phyloP scores from a whole-genome alignment of 2,797 vertebrate genomes.

The Smutsia gigantea region DNA sequence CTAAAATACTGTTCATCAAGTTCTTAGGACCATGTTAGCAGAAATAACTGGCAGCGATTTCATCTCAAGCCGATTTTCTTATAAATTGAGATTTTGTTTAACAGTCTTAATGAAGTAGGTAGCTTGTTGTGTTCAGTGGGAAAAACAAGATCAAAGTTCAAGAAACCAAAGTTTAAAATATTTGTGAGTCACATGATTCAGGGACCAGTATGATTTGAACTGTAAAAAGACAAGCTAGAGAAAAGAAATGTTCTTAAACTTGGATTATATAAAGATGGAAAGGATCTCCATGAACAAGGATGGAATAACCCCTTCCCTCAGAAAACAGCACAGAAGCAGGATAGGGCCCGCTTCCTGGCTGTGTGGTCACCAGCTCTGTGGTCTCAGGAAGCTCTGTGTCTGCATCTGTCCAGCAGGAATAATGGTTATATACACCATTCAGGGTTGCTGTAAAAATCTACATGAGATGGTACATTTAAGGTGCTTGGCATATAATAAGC shows the following conservation, averaged over 20 bases:
- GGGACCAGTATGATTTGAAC: slow-evolving; percentile 12
- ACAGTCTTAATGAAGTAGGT: slow-evolving; percentile 38
- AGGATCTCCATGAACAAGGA: not conserved
- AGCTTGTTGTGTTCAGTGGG: not conserved
- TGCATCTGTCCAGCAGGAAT: not conserved
- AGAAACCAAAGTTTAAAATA: slow-evolving; percentile 36
- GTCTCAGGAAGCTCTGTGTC: not conserved
- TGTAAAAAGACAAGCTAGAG: not conserved
- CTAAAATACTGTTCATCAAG: slow-evolving; percentile 45
- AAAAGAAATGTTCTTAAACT: not conserved
- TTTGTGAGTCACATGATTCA: slow-evolving; percentile 23
- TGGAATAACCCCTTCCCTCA: not conserved
- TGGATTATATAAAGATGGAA: not conserved
- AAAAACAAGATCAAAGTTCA: slow-evolving; percentile 50
- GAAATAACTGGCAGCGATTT: slow-evolving; percentile 43
- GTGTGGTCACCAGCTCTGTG: not conserved
- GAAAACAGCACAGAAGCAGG: not conserved
- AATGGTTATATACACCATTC: not conserved
- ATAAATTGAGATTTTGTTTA: slow-evolving; percentile 54
- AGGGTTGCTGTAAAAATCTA: not conserved
- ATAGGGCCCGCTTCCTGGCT: fast-evolving
- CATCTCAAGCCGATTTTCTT: slow-evolving; percentile 41
- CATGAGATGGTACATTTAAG: not conserved
- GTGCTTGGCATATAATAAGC: not conserved
- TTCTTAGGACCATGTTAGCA: not conserved